phyloP scores from a whole-genome alignment of 53 echinoderm and acorn worm species.

The Stichopus horrens region DNA sequence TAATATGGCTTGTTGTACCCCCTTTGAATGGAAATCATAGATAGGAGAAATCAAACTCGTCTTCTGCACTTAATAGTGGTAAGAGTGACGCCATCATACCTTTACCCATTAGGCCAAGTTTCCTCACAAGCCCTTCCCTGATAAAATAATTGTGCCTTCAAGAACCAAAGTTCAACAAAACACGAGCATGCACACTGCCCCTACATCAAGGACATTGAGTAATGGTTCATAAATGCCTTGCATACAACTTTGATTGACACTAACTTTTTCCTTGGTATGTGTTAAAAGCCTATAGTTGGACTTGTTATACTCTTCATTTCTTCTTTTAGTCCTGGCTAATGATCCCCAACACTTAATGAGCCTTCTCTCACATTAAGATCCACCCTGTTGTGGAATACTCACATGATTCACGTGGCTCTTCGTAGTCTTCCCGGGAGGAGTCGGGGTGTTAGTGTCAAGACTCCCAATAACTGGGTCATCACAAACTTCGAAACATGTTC shows the following conservation, averaged over 20 bases:
- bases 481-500: slow-evolving; percentile 30
- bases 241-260: slow-evolving; percentile 11
- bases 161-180: slow-evolving; percentile 26
- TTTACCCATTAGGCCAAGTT: slow-evolving; percentile 7
- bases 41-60: slow-evolving; percentile 15
- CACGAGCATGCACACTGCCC: slow-evolving; percentile 14
- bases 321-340: slow-evolving; percentile 32
- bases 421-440: no score
- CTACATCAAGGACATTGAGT: slow-evolving; percentile 41
- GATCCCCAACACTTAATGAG: not conserved
- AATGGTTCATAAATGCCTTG: not conserved
- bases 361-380: no score
- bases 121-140: not conserved
- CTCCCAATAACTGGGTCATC: slow-evolving; percentile 43
- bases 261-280: not conserved
- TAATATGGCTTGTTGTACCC: no score
- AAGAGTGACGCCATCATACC: slow-evolving; percentile 12
- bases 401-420: no score
- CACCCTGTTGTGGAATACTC: no score
- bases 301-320: slow-evolving; percentile 8
- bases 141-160: slow-evolving; percentile 41
- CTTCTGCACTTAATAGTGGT: slow-evolving; percentile 1
- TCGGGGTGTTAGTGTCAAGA: no score
- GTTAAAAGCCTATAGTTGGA: slow-evolving; percentile 36
- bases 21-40: not conserved